These are phyloP conservation scores for Erpobdella octoculata DNA, from an alignment of 2,888 invertebrate genomes.

Conservation along the genomic window DNA sequence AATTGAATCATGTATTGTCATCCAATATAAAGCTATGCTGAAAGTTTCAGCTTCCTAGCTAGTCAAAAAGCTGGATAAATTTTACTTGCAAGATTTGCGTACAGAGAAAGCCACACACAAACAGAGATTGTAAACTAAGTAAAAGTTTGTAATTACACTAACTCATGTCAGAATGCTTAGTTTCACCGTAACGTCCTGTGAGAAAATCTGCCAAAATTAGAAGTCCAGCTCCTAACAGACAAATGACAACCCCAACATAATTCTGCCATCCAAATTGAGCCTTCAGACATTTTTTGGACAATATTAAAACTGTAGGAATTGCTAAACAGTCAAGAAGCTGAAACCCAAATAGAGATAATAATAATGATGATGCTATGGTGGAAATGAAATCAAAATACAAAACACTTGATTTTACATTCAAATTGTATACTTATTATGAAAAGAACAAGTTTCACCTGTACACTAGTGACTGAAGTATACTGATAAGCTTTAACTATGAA, in stretches of 20 bases:
- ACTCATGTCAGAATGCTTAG: background rate
- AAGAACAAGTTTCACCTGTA: constrained; percentile 64
- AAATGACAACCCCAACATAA: constrained; percentile 70
- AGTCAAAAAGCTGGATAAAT: no score
- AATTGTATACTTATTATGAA: no score
- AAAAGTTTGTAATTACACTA: background rate
- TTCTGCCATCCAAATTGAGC: constrained; percentile 69
- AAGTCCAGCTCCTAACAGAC: constrained; percentile 72
- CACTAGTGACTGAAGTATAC: constrained; percentile 65
- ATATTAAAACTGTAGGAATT: constrained; percentile 69
- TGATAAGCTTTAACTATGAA: constrained; percentile 72
- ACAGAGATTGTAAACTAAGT: no score
- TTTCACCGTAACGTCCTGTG: constrained; percentile 25
- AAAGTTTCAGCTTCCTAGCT: no score
- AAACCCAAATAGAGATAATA: constrained; percentile 52
- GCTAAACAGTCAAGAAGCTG: constrained; percentile 78
- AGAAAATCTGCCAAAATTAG: constrained; percentile 76
- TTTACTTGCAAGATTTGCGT: no score
- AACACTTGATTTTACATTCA: no score
- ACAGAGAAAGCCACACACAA: no score
- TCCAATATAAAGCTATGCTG: no score
- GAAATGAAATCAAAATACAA: no score
- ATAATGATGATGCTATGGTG: background rate
- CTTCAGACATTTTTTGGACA: constrained; percentile 70
- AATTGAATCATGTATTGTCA: no score